phyloP scores from a whole-genome alignment of 2,888 invertebrate genomes.

The Sinotaia quadrata region DNA sequence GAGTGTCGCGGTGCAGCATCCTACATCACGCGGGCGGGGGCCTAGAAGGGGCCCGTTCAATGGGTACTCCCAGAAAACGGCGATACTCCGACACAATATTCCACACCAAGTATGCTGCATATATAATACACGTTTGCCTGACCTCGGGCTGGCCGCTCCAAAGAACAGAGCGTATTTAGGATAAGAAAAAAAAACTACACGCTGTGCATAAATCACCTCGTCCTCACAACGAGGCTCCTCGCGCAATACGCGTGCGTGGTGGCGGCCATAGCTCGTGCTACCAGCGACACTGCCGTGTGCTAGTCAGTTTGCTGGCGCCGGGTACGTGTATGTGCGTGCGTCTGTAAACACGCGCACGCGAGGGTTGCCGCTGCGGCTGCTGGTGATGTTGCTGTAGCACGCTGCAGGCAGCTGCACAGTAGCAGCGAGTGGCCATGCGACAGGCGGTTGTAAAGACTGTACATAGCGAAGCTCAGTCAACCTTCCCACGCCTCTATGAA shows the following conservation, averaged over 20 bases:
- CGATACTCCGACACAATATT: background rate
- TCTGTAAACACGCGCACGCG: background rate
- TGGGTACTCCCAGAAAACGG: background rate
- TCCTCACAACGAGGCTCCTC: conserved; percentile 51
- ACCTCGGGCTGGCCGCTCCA: background rate
- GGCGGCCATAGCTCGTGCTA: conserved; percentile 38
- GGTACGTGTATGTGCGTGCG: background rate
- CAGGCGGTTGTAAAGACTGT: no score
- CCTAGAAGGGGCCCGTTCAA: background rate
- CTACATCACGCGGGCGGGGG: no score
- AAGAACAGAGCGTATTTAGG: background rate
- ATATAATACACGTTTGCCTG: conserved; percentile 8
- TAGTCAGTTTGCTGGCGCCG: background rate
- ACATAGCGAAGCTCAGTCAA: no score
- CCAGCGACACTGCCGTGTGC: conserved; percentile 12
- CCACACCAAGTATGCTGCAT: conserved; percentile 22
- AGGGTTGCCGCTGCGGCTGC: no score
- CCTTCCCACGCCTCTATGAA: no score
- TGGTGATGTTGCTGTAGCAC: no score
- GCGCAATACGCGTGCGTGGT: conserved; percentile 16
- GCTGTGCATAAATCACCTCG: conserved; percentile 60
- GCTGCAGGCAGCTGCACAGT: no score
- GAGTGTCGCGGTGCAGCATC: no score
- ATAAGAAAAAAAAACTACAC: conserved; percentile 9
- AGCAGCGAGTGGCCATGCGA: no score